Evolutionary conservation across 2,113 vertebrate genomes (phyloP).

Genomic region (Myotis brandtii): DNA sequence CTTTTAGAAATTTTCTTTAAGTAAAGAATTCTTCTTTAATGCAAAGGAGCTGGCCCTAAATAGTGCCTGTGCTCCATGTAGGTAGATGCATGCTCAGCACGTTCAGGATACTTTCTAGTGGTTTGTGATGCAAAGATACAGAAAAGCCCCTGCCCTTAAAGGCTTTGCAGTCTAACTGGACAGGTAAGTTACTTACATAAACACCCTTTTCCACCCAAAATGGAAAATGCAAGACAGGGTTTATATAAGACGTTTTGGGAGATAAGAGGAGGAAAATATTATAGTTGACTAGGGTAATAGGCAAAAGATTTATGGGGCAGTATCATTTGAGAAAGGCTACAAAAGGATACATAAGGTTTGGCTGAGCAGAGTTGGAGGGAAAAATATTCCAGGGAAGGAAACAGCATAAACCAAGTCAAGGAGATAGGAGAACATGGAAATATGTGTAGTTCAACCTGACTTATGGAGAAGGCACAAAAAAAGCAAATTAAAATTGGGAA

Average conservation of each 20-base stretch:
- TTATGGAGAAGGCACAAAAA: background rate
- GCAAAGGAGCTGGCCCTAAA: background rate
- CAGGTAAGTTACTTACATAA: conserved; percentile 19
- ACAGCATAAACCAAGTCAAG: background rate
- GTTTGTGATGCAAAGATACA: conserved; percentile 9
- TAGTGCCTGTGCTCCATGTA: background rate
- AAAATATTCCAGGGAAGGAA: background rate
- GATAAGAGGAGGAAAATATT: background rate
- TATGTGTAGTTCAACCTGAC: background rate
- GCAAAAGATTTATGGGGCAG: background rate
- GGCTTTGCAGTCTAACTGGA: background rate
- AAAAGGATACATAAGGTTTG: background rate
- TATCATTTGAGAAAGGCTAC: background rate
- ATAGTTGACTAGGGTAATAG: background rate
- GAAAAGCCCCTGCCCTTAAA: background rate
- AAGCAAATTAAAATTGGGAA: background rate
- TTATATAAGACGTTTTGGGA: background rate
- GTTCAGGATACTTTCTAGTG: conserved; percentile 7
- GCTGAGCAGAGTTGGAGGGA: background rate
- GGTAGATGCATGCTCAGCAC: background rate
- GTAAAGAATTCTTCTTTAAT: conserved; percentile 39
- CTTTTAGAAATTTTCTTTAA: conserved; percentile 35
- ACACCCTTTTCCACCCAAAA: background rate
- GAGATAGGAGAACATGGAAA: background rate
- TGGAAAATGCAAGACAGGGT: background rate